Evolutionary conservation across 2,888 invertebrate species (phyloP), one percentile per base, ranked within the genome.

Genomic region (Mythimna impura): DNA sequence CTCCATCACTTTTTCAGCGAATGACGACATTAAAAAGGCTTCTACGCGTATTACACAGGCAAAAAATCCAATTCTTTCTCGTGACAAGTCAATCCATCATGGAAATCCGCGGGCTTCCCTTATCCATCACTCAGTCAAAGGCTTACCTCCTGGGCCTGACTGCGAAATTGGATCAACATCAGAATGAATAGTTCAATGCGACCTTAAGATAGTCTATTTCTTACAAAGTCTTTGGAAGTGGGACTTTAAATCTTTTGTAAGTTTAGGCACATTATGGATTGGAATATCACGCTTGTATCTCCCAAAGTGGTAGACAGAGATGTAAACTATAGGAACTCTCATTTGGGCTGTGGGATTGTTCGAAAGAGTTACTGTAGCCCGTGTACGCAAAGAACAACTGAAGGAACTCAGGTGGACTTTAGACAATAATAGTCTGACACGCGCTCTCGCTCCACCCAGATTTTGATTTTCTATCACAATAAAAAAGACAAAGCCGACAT

Each of bases 1-100:
- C 36, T 65, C 6, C 22, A 30, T 8, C 14, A 47, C 9, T 36
- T 77, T 61, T 55, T 50, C 20, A 40, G 30, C 30, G 30, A 34
- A 62, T 50, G 60, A 47, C 25, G 50, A n/a, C 54, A 25, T 60
- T 64, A 68, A 68, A 68, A 71, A 71, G 50, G 34, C 55, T 43
- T 68, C 68, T 12, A 66, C 78, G 60, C 67, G 58, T 81, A 55
- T 63, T 61, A 40, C 43, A 34, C 14, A n/a, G 7, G n/a, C 20
- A 50, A 76, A 66, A 80, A 71, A 66, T 68, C 76, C 73, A 83
- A 83, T 80, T 80, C 79, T 66, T 82, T 64, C 34, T 63, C 17
- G 52, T 61, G 73, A 82, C 73, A 78, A 66, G 60, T 82, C 82
- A 78, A 80, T 80, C 79, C 52, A 70, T 80, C 80, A 80, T 82